Percentiles rank a stretch among this genome's conserved stretches.
Evolutionary conservation across 2,797 vertebrate species (phyloP).

Genomic region (Gobionotothen gibberifrons): DNA sequence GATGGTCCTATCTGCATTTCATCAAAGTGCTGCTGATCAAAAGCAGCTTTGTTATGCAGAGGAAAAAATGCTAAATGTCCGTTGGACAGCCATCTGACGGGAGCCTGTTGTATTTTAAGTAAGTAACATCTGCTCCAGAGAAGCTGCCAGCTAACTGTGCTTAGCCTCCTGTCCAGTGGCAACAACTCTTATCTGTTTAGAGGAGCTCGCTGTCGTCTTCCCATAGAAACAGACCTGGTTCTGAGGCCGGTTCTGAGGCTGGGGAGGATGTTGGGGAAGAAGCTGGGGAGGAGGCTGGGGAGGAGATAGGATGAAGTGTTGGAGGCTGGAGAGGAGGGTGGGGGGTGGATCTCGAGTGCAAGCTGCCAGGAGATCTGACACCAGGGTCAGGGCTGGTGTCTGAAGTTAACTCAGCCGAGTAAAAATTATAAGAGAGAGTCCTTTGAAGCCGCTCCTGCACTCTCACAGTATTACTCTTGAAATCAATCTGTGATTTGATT

Average conservation of each 20-base stretch:
- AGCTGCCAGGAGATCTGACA: conserved; percentile 70
- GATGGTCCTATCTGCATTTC: conserved; percentile 66
- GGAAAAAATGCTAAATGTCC: conserved; percentile 40
- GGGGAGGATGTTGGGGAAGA: too few species aligned
- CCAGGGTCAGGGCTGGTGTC: conserved; percentile 60
- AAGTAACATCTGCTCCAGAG: conserved; percentile 72
- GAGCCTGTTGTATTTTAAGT: conserved; percentile 60
- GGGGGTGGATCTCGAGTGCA: conserved; percentile 25
- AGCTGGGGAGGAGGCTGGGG: background rate
- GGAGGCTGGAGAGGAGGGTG: conserved; percentile 6
- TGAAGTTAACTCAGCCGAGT: conserved; percentile 54
- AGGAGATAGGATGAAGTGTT: conserved; percentile 44
- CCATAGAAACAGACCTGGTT: conserved; percentile 59
- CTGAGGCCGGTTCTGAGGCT: too few species aligned
- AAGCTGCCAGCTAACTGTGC: conserved; percentile 49
- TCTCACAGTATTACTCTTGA: conserved; percentile 20
- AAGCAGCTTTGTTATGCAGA: conserved; percentile 28
- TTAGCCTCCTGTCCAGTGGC: conserved; percentile 58
- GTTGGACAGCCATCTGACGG: conserved; percentile 52
- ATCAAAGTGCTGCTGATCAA: conserved; percentile 58
- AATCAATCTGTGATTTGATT: conserved; percentile 30
- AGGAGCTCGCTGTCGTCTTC: conserved; percentile 65
- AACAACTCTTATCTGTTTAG: conserved; percentile 56
- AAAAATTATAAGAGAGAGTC: conserved; percentile 49
- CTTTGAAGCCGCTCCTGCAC: conserved; percentile 17